Conservation (phyloP, 2,888 invertebrate species). For the Plusia festucae region DNA sequence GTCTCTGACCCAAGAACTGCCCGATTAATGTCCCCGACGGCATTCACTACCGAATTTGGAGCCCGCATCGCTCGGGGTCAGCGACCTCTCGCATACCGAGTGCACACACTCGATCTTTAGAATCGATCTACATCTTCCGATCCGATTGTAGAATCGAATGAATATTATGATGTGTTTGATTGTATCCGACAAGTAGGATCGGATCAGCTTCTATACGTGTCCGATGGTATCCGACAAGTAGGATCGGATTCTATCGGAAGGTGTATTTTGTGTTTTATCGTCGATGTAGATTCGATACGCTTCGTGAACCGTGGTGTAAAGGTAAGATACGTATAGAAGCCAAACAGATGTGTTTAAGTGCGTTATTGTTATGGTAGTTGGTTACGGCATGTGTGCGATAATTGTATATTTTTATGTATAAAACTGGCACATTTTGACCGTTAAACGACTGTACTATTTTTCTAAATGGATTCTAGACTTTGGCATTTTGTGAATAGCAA, state of each 20-base stretch:
- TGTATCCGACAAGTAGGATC: too few relatives aligned
- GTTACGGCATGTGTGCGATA: neutral
- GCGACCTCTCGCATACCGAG: slow-evolving; percentile 70
- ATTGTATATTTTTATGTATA: neutral
- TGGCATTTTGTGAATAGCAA: too few relatives aligned
- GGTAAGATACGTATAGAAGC: slow-evolving; percentile 1
- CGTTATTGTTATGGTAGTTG: neutral
- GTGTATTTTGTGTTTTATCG: slow-evolving; percentile 45
- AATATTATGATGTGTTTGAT: neutral
- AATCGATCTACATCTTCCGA: slow-evolving; percentile 57
- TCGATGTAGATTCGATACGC: slow-evolving; percentile 72
- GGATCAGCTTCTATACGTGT: too few relatives aligned
- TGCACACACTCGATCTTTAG: slow-evolving; percentile 68
- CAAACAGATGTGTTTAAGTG: slow-evolving; percentile 13
- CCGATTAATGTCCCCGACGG: slow-evolving; percentile 82
- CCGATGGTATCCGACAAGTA: too few relatives aligned
- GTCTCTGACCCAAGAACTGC: slow-evolving; percentile 64
- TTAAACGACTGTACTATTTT: neutral
- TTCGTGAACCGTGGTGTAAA: slow-evolving; percentile 37
- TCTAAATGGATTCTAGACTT: too few relatives aligned
- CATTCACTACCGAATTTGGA: slow-evolving; percentile 80
- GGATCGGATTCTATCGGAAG: neutral
- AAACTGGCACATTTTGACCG: neutral
- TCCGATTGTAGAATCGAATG: neutral
- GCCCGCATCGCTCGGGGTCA: slow-evolving; percentile 79